Percentiles rank a stretch among this genome's conserved stretches.
These are phyloP conservation scores for Etheostoma perlongum DNA, from an alignment of 2,797 vertebrate species.

Conservation along the genomic window DNA sequence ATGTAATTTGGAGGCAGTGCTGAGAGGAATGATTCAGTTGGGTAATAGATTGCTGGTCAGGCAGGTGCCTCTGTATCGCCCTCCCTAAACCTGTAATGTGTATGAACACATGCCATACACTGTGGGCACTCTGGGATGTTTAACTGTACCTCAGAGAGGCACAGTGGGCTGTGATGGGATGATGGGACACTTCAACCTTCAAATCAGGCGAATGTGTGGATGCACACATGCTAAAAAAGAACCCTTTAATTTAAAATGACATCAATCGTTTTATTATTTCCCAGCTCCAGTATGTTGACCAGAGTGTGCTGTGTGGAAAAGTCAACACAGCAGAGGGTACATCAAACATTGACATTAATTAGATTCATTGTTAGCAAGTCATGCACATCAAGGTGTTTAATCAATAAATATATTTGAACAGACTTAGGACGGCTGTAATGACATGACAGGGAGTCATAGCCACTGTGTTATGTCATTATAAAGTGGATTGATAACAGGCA, in stretches of 20 bases:
- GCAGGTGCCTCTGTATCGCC: conserved; percentile 31
- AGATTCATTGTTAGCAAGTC: conserved; percentile 27
- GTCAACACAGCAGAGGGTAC: conserved; percentile 38
- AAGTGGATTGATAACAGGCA: not conserved
- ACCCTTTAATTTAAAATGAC: conserved; percentile 6
- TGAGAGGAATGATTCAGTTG: conserved; percentile 59
- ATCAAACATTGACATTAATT: conserved; percentile 44
- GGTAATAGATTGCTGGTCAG: conserved; percentile 62
- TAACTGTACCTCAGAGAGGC: conserved; percentile 26
- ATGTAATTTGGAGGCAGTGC: conserved; percentile 68
- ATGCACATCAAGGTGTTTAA: conserved; percentile 18
- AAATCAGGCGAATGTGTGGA: conserved; percentile 2
- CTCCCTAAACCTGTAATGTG: conserved; percentile 21
- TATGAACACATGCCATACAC: conserved; percentile 13
- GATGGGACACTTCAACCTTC: conserved; percentile 28
- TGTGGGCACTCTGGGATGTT: conserved; percentile 31
- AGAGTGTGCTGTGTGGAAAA: conserved; percentile 48
- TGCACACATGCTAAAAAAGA: conserved; percentile 1
- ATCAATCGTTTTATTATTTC: conserved; percentile 39
- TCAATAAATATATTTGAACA: conserved; percentile 45
- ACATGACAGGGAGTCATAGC: not conserved
- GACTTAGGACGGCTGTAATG: conserved; percentile 16
- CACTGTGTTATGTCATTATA: not conserved
- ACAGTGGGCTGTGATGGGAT: conserved; percentile 7
- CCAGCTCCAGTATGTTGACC: conserved; percentile 8